Evolutionary conservation across 1,140 invertebrate species (phyloP), one percentile per base, ranked within the genome.

Genomic region (Atopsyche davidsoni): DNA sequence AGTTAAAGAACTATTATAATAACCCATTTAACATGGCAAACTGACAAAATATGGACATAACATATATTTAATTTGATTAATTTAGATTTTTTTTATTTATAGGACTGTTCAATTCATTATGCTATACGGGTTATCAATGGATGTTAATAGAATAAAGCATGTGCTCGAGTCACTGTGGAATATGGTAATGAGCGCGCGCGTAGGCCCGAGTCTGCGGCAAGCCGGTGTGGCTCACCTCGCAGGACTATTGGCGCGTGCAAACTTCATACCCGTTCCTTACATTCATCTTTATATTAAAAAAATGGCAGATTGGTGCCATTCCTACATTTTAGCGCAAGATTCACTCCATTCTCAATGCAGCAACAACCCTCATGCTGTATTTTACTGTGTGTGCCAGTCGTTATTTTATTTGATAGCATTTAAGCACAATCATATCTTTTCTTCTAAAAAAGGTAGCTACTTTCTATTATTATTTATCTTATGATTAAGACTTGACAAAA

Each of bases 381-480:
- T 96, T 69, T 93, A 94, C 66, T 80, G 85, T 11, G 80, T 93
- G 9, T 94, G 91, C 62, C 92, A 96, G 70, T 81, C 86, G 0
- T 72, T 95, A 22, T 96, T 97, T 66, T 94, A 96, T 69, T 72
- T 94, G 2, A 82, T 96, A 46, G 82, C 86, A 1, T 95, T 94
- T 66, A 83, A 89, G 55, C 83, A 90, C 62, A 84, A 83, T 60
- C 87, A 94, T 63, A 73, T 96, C 49, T 80, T 89, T 46, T 76
- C 79, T 49, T 81, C 68, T 55, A 82, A 81, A 60, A 84, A 83
- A 75, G 80, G 87, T 89, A 71, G 79, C 75, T 76, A 49, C 50
- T 25, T 38, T 46, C 39, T n/a, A n/a, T n/a, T 7, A 7, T 28
- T 7, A 28, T 28, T 28, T 28, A 28, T 28, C 7, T 28, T 28